Percentiles rank a stretch among this genome's conserved stretches.
Evolutionary conservation across 2,113 vertebrate genomes (phyloP).

Genomic region (Piaya cayana): DNA sequence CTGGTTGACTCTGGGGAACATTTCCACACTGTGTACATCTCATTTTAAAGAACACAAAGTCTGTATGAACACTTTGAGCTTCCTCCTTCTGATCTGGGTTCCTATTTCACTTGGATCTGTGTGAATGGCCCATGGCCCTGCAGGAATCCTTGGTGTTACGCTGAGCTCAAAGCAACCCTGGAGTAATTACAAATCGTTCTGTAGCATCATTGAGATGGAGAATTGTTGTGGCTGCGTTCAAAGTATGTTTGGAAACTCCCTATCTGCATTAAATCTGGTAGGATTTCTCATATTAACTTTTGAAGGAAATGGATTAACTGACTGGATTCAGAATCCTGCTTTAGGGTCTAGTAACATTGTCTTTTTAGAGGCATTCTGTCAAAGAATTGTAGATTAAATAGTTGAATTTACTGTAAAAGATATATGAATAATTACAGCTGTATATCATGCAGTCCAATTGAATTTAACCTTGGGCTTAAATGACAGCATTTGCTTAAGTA

Average conservation of each 20-base stretch:
- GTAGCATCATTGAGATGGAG: background rate
- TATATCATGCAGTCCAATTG: background rate
- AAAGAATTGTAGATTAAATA: background rate
- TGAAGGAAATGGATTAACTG: background rate
- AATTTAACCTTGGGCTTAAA: background rate
- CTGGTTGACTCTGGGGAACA: background rate
- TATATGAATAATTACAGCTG: background rate
- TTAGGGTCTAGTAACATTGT: background rate
- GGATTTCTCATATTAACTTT: background rate
- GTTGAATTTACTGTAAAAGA: background rate
- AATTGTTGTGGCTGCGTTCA: background rate
- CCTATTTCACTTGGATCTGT: background rate
- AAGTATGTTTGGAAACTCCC: background rate
- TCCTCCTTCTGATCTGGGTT: background rate
- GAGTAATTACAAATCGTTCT: background rate
- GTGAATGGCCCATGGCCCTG: background rate
- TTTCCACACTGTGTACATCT: background rate
- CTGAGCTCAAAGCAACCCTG: rapidly evolving
- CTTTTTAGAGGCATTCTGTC: background rate
- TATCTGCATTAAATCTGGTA: background rate
- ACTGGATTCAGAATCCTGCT: background rate
- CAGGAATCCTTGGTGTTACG: background rate
- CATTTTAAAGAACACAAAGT: background rate
- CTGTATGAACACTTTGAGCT: background rate
- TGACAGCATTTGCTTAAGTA: background rate